Conservation (phyloP, 64 coral and sea anemone species). For the Exaiptasia diaphana region DNA sequence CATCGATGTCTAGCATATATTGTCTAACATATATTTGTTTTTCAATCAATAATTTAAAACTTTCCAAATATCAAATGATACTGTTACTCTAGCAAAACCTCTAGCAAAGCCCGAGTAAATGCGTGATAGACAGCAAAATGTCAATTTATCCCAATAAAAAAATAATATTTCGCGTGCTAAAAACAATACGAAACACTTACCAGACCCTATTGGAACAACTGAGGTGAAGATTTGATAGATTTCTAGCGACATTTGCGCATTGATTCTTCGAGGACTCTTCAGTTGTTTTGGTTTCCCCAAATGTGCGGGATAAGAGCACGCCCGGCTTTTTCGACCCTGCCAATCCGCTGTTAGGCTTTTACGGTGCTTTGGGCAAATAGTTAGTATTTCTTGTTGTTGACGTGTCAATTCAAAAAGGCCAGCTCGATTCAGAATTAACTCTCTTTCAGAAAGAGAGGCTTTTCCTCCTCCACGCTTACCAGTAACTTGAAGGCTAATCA, state of each 20-base stretch:
- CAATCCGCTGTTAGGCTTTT: conserved; percentile 27
- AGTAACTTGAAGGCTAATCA: not conserved
- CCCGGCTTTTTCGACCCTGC: not conserved
- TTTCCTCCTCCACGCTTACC: not conserved
- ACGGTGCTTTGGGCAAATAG: conserved; percentile 25
- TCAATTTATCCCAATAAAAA: too few relatives aligned
- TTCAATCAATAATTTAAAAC: too few relatives aligned
- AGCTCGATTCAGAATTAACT: conserved; percentile 8
- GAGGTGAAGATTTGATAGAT: conserved; percentile 10
- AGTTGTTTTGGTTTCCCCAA: not conserved
- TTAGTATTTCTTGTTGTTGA: not conserved
- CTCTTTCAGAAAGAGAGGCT: not conserved
- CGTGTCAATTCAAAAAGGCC: not conserved
- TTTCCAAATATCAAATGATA: too few relatives aligned
- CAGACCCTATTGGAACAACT: not conserved
- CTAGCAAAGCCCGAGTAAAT: too few relatives aligned
- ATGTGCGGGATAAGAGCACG: conserved; percentile 8
- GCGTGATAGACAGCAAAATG: too few relatives aligned
- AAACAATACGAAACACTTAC: too few relatives aligned
- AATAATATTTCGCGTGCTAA: too few relatives aligned
- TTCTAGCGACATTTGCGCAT: conserved; percentile 11
- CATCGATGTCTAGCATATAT: too few relatives aligned
- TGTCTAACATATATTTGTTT: too few relatives aligned
- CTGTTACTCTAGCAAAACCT: too few relatives aligned
- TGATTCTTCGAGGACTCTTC: not conserved